A percentile compares a stretch with the other conserved stretches of the same genome.
Evolutionary conservation across 2,113 vertebrate genomes (phyloP).

Genomic region (Syrrhaptes paradoxus): DNA sequence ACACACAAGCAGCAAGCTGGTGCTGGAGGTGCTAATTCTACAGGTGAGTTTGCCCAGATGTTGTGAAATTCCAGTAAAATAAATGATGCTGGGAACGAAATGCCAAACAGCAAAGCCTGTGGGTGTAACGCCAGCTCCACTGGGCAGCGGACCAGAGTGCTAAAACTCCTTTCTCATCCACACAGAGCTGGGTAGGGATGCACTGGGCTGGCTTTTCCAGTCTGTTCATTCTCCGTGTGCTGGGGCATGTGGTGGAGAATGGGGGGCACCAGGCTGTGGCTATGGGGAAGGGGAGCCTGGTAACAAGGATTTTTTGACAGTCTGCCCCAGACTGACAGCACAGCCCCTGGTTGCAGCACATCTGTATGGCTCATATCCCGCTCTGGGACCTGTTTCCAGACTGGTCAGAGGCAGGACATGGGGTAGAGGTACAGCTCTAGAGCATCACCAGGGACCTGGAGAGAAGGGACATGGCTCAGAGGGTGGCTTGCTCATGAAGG

Average conservation of each 20-base stretch:
- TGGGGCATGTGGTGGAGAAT: accelerated
- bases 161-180: neutral
- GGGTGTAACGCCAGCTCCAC: neutral
- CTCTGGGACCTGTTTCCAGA: neutral
- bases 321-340: neutral
- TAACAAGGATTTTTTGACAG: neutral
- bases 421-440: neutral
- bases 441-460: neutral
- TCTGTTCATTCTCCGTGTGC: neutral
- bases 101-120: neutral
- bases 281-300: neutral
- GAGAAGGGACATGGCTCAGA: neutral
- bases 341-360: neutral
- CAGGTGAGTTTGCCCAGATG: neutral
- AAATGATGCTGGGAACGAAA: neutral
- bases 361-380: neutral
- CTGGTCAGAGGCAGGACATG: neutral
- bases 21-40: neutral
- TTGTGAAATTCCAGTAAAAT: neutral
- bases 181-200: neutral
- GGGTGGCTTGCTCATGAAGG: accelerated
- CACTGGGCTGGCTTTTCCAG: neutral
- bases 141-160: neutral
- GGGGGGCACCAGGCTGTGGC: neutral
- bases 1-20: neutral